Evolutionary conservation across 2,888 invertebrate genomes (phyloP).

Genomic region (Drosophila ezoana): DNA sequence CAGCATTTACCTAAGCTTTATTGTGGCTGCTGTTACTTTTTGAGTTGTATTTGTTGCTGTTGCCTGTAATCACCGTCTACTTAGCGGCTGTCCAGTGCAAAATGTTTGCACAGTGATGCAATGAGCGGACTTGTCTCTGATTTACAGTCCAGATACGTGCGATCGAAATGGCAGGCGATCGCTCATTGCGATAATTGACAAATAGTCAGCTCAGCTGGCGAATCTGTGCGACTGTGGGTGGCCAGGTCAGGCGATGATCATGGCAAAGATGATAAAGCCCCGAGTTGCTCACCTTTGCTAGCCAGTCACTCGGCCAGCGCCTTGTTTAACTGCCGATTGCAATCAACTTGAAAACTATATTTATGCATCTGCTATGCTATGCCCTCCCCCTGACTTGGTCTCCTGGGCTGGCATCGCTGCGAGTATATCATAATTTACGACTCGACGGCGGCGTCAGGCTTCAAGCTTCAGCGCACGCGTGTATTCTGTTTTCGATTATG

Average conservation of each 20-base stretch:
- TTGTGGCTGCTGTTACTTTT: neutral
- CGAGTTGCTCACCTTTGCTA: conserved; percentile 60
- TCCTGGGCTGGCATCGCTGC: conserved; percentile 15
- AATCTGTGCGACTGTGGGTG: conserved; percentile 51
- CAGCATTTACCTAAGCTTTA: conserved; percentile 30
- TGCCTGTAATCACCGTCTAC: conserved; percentile 42
- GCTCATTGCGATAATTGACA: conserved; percentile 59
- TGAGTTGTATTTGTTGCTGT: conserved; percentile 12
- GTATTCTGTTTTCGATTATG: conserved; percentile 78
- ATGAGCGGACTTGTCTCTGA: conserved; percentile 48
- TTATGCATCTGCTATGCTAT: conserved; percentile 42
- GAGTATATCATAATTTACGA: conserved; percentile 76
- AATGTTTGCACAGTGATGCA: conserved; percentile 62
- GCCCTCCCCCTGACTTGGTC: conserved; percentile 14
- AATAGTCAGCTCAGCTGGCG: conserved; percentile 30
- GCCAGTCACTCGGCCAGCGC: conserved; percentile 9
- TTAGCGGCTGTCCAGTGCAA: conserved; percentile 35
- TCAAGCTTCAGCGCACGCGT: conserved; percentile 59
- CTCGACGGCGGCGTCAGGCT: conserved; percentile 31
- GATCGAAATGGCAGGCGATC: conserved; percentile 57
- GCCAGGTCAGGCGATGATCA: conserved; percentile 60
- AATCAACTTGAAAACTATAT: conserved; percentile 72
- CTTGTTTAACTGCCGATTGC: conserved; percentile 39
- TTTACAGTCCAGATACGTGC: conserved; percentile 61
- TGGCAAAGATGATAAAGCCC: conserved; percentile 31